These are phyloP conservation scores for Epinephelus coioides DNA, from an alignment of 2,797 vertebrate genomes.

Conservation along the genomic window DNA sequence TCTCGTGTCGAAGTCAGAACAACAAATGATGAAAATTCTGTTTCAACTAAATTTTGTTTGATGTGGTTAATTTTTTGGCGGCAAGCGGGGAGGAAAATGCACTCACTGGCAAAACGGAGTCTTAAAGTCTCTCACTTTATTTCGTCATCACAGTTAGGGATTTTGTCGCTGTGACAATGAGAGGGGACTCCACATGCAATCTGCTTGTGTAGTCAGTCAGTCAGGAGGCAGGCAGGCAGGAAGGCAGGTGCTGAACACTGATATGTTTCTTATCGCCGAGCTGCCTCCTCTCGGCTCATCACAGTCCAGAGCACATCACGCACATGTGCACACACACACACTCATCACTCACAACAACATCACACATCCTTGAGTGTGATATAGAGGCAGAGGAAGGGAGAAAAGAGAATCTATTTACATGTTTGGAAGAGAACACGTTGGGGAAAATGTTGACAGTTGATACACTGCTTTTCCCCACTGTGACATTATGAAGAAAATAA, in stretches of 20 bases:
- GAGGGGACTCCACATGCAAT: slow-evolving; percentile 36
- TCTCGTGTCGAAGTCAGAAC: slow-evolving; percentile 6
- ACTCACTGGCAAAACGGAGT: slow-evolving; percentile 5
- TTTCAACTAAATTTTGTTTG: slow-evolving; percentile 15
- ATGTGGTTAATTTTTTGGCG: slow-evolving; percentile 10
- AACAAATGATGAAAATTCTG: slow-evolving; percentile 20
- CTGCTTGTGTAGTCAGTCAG: slow-evolving; percentile 53
- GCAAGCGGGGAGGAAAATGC: not conserved
- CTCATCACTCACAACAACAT: slow-evolving; percentile 28
- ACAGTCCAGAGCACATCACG: slow-evolving; percentile 49
- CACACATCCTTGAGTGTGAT: slow-evolving; percentile 38
- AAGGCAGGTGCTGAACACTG: slow-evolving; percentile 67
- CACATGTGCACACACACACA: slow-evolving; percentile 29
- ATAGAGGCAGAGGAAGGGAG: slow-evolving; percentile 15
- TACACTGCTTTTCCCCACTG: not conserved
- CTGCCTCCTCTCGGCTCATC: slow-evolving; percentile 69
- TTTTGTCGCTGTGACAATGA: slow-evolving; percentile 45
- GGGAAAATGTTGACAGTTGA: slow-evolving; percentile 25
- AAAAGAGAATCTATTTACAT: slow-evolving; percentile 34
- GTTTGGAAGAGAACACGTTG: slow-evolving; percentile 39
- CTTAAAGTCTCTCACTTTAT: slow-evolving; percentile 23
- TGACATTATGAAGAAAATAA: slow-evolving; percentile 15
- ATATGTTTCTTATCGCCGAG: slow-evolving; percentile 75
- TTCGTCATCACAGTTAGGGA: slow-evolving; percentile 35
- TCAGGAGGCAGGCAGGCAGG: slow-evolving; percentile 41